phyloP scores from a whole-genome alignment of 2,113 vertebrate species.

The Empidonax traillii region DNA sequence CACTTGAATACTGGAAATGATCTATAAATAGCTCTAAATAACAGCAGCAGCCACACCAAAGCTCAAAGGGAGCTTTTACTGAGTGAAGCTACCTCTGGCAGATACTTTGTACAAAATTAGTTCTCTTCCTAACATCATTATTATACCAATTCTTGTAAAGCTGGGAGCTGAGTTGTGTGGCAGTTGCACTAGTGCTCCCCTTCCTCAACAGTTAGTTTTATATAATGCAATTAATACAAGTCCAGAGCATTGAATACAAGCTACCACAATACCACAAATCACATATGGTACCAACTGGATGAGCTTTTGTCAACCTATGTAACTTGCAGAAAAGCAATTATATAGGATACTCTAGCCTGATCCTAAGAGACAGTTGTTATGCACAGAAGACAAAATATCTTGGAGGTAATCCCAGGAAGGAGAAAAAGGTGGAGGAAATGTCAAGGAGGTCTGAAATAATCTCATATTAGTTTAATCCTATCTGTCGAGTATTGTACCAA shows the following conservation, averaged over 20 bases:
- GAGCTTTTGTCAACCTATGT: neutral
- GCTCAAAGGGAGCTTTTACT: neutral
- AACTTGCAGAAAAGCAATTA: neutral
- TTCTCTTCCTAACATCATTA: neutral
- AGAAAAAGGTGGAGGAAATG: slow-evolving; percentile 7
- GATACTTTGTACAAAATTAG: neutral
- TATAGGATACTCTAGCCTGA: neutral
- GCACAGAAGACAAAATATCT: neutral
- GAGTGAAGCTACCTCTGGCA: neutral
- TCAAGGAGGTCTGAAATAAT: slow-evolving; percentile 22
- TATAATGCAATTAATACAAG: neutral
- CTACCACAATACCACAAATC: neutral
- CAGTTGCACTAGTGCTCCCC: neutral
- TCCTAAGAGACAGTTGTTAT: neutral
- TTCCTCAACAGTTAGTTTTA: neutral
- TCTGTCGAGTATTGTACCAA: neutral
- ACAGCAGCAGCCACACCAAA: neutral
- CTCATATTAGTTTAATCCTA: neutral
- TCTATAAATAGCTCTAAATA: neutral
- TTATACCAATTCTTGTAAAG: neutral
- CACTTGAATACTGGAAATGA: neutral
- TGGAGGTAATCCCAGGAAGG: neutral
- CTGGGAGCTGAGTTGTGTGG: neutral
- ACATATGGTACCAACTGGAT: neutral
- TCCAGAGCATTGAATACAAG: neutral